Percentiles rank a stretch among this genome's conserved stretches.
Evolutionary conservation across 2,113 vertebrate species (phyloP).

Genomic region (Prunella fulvescens): DNA sequence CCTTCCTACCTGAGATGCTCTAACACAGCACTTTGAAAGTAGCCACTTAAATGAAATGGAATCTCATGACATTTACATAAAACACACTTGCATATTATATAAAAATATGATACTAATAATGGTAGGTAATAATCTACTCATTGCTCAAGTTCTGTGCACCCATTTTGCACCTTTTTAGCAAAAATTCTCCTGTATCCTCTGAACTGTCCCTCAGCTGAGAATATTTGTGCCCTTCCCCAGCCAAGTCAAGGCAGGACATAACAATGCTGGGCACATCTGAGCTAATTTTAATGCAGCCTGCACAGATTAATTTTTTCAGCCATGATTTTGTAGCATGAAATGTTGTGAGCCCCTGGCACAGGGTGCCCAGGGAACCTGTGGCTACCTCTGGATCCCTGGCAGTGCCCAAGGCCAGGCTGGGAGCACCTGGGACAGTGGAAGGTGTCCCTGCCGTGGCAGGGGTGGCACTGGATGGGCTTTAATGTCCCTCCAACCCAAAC

Average conservation of each 20-base stretch:
- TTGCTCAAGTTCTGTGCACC: accelerated
- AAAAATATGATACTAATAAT: neutral
- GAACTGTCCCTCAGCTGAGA: neutral
- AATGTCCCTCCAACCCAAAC: neutral
- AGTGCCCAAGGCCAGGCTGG: neutral
- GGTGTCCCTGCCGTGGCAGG: neutral
- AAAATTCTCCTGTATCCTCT: accelerated
- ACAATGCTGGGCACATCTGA: neutral
- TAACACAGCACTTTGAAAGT: neutral
- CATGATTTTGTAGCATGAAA: neutral
- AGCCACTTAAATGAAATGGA: neutral
- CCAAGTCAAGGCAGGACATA: neutral
- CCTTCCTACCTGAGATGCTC: neutral
- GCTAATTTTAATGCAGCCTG: neutral
- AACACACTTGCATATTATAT: neutral
- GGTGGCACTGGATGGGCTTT: neutral
- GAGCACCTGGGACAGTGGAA: neutral
- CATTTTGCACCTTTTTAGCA: neutral
- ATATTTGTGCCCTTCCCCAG: neutral
- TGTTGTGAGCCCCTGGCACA: neutral
- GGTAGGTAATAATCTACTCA: neutral
- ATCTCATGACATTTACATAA: neutral
- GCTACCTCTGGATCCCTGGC: neutral
- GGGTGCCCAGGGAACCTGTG: neutral
- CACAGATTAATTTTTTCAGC: neutral